Conservation (phyloP, 2,113 vertebrate species). For the Ceyx cyanopectus region DNA sequence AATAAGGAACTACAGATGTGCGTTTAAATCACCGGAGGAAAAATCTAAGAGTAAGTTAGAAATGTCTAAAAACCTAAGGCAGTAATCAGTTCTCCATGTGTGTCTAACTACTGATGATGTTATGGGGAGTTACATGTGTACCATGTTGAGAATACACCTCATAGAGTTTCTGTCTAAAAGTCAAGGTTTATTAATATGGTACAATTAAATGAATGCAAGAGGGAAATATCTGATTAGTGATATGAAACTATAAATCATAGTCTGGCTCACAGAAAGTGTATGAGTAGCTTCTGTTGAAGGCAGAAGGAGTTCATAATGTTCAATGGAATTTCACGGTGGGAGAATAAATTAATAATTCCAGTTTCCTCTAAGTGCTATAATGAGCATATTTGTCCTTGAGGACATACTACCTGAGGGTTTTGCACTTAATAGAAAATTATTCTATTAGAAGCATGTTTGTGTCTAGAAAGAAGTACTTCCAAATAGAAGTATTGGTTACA, state of each 20-base stretch:
- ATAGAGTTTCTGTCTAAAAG: slow-evolving; percentile 14
- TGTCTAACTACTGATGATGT: neutral
- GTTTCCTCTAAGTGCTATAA: neutral
- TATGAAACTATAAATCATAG: neutral
- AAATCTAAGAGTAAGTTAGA: neutral
- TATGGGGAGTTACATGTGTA: neutral
- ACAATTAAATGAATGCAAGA: slow-evolving; percentile 30
- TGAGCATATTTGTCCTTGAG: neutral
- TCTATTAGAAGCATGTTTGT: neutral
- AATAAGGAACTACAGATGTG: neutral
- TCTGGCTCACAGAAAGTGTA: neutral
- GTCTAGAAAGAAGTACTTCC: neutral
- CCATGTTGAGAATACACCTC: neutral
- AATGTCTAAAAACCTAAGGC: neutral
- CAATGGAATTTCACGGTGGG: neutral
- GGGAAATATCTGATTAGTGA: slow-evolving; percentile 22
- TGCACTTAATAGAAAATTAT: neutral
- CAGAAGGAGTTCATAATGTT: neutral
- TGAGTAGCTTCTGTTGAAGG: neutral
- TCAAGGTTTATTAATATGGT: slow-evolving; percentile 41
- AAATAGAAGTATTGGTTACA: neutral
- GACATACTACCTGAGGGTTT: neutral
- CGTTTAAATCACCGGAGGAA: neutral
- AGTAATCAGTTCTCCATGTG: neutral
- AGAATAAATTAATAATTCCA: neutral